phyloP scores from a whole-genome alignment of 2,797 vertebrate species.

The Rhinophrynus dorsalis region DNA sequence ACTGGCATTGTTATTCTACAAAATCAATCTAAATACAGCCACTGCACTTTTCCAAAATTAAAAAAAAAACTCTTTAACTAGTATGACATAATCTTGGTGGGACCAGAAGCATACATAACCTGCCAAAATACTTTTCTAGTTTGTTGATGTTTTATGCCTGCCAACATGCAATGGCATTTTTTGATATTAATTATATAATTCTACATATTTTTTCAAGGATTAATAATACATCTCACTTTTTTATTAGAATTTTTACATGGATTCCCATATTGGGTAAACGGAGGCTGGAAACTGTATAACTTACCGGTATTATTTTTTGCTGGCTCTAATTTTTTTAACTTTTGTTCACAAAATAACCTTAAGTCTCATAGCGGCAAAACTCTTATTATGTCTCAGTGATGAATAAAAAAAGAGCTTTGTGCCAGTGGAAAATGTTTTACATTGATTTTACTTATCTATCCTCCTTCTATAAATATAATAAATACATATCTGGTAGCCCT shows the following conservation, averaged over 20 bases:
- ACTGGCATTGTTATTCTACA: neutral
- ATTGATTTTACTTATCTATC: too few species aligned
- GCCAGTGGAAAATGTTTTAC: too few species aligned
- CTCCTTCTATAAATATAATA: too few species aligned
- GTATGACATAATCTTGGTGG: constrained; percentile 36
- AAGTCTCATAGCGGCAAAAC: too few species aligned
- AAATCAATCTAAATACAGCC: constrained; percentile 7
- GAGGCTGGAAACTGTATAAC: neutral
- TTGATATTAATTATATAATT: constrained; percentile 23
- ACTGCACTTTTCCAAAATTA: too few species aligned
- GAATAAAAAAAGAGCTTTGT: too few species aligned
- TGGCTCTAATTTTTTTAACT: constrained; percentile 8
- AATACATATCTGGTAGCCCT: too few species aligned
- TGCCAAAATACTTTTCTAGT: constrained; percentile 23
- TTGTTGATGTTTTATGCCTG: constrained; percentile 15
- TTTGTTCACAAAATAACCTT: too few species aligned
- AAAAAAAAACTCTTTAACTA: constrained; percentile 24
- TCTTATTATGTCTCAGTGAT: too few species aligned
- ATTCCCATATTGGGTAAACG: constrained; percentile 17
- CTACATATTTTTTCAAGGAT: constrained; percentile 40
- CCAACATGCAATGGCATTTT: constrained; percentile 33
- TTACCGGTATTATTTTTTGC: constrained; percentile 27
- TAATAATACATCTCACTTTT: constrained; percentile 35
- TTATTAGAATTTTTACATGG: constrained; percentile 34
- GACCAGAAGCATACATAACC: constrained; percentile 2